phyloP scores from a whole-genome alignment of 2,888 invertebrate species.

The Philonicus albiceps region DNA sequence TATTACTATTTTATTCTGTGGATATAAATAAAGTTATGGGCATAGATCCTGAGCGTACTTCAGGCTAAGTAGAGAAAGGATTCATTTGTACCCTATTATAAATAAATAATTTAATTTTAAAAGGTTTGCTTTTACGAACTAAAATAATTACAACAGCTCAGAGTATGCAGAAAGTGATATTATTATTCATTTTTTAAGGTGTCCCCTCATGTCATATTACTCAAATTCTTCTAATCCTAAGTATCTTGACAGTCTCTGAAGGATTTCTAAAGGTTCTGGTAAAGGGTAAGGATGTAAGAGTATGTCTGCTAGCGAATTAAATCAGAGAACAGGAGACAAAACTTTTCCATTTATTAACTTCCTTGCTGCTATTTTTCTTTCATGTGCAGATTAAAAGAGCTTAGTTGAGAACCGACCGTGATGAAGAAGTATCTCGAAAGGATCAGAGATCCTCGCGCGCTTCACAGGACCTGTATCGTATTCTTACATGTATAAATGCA shows the following conservation, averaged over 20 bases:
- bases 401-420: neutral
- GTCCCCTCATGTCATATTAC: too few species aligned
- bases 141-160: too few species aligned
- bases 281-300: neutral
- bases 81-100: too few species aligned
- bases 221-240: neutral
- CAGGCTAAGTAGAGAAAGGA: too few species aligned
- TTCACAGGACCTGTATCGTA: neutral
- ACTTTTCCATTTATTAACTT: conserved; percentile 2
- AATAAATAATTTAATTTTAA: too few species aligned
- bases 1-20: too few species aligned
- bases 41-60: too few species aligned
- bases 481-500: neutral
- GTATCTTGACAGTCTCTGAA: neutral
- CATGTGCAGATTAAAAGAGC: neutral
- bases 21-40: too few species aligned
- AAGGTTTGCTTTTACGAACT: too few species aligned
- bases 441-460: neutral
- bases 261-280: neutral
- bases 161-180: too few species aligned
- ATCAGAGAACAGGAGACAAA: neutral
- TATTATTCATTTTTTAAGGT: too few species aligned
- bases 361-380: neutral
- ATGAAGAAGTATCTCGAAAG: conserved; percentile 11
- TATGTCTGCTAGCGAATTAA: neutral